phyloP scores from a whole-genome alignment of 2,113 vertebrate genomes.

The Phaethornis superciliosus region DNA sequence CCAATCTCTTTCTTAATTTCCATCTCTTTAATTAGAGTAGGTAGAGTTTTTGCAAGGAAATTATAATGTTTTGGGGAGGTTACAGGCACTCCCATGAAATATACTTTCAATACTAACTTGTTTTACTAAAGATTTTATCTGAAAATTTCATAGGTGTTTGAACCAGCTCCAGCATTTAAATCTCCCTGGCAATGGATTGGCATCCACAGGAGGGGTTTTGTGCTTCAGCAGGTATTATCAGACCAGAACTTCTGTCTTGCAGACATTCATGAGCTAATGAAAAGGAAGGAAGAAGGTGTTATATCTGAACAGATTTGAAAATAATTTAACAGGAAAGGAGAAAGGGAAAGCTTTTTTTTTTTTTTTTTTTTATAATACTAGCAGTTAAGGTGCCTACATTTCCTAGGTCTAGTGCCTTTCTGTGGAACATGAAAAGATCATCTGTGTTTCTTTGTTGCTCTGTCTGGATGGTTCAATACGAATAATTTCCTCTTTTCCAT shows the following conservation, averaged over 20 bases:
- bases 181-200: constrained; percentile 28
- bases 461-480: background rate
- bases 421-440: background rate
- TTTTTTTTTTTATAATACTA: background rate
- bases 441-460: background rate
- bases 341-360: background rate
- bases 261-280: constrained; percentile 41
- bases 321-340: constrained; percentile 35
- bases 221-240: constrained; percentile 65
- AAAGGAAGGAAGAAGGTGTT: constrained; percentile 53
- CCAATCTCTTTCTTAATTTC: background rate
- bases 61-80: constrained; percentile 35
- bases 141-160: constrained; percentile 58
- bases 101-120: constrained; percentile 31
- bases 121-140: constrained; percentile 60
- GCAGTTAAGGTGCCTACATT: background rate
- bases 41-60: constrained; percentile 37
- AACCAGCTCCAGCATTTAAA: constrained; percentile 54
- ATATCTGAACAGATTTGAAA: constrained; percentile 19
- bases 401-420: background rate
- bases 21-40: background rate
- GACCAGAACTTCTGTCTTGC: constrained; percentile 56
- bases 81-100: constrained; percentile 50
- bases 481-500: background rate
- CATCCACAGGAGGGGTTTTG: constrained; percentile 12